Evolutionary conservation across 2,113 vertebrate genomes (phyloP).

Genomic region (Eulemur macaco): DNA sequence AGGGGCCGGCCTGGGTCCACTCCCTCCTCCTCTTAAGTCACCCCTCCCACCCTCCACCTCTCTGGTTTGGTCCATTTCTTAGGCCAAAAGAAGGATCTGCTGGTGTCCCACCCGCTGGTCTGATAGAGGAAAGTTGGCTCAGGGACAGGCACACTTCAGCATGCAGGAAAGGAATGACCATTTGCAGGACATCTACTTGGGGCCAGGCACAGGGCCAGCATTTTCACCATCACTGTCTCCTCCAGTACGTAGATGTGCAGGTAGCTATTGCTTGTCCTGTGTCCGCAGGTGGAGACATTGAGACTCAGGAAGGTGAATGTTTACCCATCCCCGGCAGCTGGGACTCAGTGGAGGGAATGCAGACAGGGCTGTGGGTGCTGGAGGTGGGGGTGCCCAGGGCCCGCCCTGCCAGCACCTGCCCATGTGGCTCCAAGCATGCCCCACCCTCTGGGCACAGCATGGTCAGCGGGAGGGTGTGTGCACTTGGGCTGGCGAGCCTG

Average conservation of each 20-base stretch:
- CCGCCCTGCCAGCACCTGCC: neutral
- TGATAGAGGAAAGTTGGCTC: fast-evolving
- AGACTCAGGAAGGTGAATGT: fast-evolving
- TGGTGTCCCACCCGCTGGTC: neutral
- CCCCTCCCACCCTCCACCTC: neutral
- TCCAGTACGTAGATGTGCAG: fast-evolving
- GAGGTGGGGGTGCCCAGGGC: fast-evolving
- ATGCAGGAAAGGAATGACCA: neutral
- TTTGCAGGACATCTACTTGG: neutral
- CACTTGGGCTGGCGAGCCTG: neutral
- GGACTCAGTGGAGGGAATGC: fast-evolving
- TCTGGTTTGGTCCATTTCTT: neutral
- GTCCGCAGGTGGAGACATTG: neutral
- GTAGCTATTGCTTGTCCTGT: neutral
- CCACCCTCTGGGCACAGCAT: neutral
- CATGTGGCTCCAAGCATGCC: neutral
- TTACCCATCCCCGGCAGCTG: fast-evolving
- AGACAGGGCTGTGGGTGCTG: neutral
- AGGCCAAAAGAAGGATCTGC: neutral
- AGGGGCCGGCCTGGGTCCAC: neutral
- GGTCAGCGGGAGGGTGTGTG: neutral
- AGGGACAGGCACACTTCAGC: no score
- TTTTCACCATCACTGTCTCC: neutral
- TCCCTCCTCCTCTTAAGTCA: neutral
- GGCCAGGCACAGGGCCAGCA: neutral